A percentile compares a stretch with the other conserved stretches of the same genome.
These are phyloP conservation scores for Mercenaria mercenaria DNA, from an alignment of 1,140 invertebrate species.

Conservation along the genomic window DNA sequence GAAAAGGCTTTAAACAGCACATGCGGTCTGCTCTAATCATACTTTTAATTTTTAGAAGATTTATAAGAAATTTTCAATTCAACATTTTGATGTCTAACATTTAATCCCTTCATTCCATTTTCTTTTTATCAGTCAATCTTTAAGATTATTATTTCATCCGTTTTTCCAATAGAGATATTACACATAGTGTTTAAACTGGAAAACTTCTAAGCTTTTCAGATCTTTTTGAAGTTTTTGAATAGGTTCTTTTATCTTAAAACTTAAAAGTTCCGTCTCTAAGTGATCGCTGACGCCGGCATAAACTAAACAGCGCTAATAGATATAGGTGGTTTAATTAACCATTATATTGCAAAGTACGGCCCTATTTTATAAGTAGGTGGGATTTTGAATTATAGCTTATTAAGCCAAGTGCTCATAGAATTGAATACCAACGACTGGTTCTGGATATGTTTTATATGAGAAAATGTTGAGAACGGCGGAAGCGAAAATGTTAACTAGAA, in stretches of 20 bases:
- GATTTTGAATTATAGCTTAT: constrained; percentile 1
- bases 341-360: constrained; percentile 31
- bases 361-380: constrained; percentile 25
- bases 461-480: neutral
- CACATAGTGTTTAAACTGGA: neutral
- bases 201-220: neutral
- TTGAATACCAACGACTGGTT: neutral
- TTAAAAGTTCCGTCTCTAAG: neutral
- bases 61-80: neutral
- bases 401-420: neutral
- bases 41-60: neutral
- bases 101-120: neutral
- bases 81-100: neutral
- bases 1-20: neutral
- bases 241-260: constrained; percentile 31
- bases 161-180: neutral
- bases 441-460: neutral
- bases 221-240: constrained; percentile 17
- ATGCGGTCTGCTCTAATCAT: neutral
- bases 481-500: neutral
- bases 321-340: neutral
- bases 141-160: neutral
- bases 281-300: neutral
- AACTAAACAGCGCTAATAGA: neutral
- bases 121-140: neutral